Evolutionary conservation across 2,797 vertebrate species (phyloP), one percentile per base, ranked within the genome.

Genomic region (Buphagus erythrorhynchus): DNA sequence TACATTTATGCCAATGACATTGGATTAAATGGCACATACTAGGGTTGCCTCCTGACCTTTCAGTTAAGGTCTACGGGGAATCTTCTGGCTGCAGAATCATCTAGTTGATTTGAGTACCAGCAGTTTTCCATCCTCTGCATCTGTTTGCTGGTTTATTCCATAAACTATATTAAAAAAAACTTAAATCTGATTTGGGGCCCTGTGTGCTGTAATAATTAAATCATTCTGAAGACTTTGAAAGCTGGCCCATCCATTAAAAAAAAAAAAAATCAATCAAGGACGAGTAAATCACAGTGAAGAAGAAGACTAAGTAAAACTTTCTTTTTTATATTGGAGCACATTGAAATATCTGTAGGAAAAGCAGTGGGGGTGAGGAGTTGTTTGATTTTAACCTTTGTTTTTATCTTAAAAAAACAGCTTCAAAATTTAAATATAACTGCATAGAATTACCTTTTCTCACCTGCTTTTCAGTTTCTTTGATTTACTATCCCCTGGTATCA

Each of bases 141-240:
- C 97, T 97, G 95, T 94, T 98, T 68, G 25, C 92, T 48, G 35
- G 93, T 93, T 95, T 87, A 93, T 93, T 95, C 59, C 79, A 90
- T 93, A 94, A 93, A 94, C 74, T 82, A 75, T 90, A 96, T 93
- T 57, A 95, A 96, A 92, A 93, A 88, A 87, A 92, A 48, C 92
- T 96, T 91, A 97, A 98, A 98, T 97, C 73, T 96, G 95, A 98
- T 98, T 98, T 97, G 86, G 85, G 91, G 52, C 85, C 69, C 80
- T 95, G 86, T 90, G 87, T 68, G 95, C 93, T 91, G 52, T 94
- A 97, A 95, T 97, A 98, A 98, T 97, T 96, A 97, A 97, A 98
- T 98, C 94, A 98, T 94, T 96, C 91, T 96, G 72, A 95, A 61
- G 84, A 71, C 84, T 95, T 55, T 85, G 83, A 95, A 97, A 98